Evolutionary conservation across 2,797 vertebrate genomes (phyloP).

Genomic region (Gambelia wislizenii): DNA sequence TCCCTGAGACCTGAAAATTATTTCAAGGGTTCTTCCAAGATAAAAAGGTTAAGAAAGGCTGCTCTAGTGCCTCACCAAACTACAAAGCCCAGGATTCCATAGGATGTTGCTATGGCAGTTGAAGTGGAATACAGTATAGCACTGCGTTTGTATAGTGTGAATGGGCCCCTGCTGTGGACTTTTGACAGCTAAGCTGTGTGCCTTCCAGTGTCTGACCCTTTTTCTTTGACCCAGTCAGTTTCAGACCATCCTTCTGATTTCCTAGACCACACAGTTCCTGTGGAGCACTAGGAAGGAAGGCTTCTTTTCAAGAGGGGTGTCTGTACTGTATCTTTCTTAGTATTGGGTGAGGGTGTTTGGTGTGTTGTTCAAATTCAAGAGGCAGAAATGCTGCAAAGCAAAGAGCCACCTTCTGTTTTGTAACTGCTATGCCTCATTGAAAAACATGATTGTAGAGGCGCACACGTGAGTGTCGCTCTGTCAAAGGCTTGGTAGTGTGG

Average conservation of each 20-base stretch:
- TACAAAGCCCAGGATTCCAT: too few species aligned
- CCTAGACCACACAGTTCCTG: not conserved
- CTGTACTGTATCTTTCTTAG: not conserved
- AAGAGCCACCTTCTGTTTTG: not conserved
- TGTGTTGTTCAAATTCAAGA: not conserved
- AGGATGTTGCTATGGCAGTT: too few species aligned
- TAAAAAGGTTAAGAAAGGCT: too few species aligned
- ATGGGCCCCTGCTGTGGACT: too few species aligned
- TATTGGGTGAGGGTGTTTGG: not conserved
- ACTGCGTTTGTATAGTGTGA: too few species aligned
- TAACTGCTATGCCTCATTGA: constrained; percentile 26
- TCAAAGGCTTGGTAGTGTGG: constrained; percentile 49
- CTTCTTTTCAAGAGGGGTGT: not conserved
- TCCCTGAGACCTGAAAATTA: too few species aligned
- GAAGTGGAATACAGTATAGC: too few species aligned
- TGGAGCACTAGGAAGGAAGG: not conserved
- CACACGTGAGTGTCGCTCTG: constrained; percentile 63
- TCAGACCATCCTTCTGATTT: not conserved
- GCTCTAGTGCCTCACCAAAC: too few species aligned
- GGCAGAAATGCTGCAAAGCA: not conserved
- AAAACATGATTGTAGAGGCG: constrained; percentile 48
- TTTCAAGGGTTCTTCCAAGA: too few species aligned
- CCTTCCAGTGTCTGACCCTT: not conserved
- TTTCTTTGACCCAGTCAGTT: not conserved
- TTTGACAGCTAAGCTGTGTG: not conserved